phyloP scores from a whole-genome alignment of 2,113 vertebrate species.

The Nothocercus nigrocapillus region DNA sequence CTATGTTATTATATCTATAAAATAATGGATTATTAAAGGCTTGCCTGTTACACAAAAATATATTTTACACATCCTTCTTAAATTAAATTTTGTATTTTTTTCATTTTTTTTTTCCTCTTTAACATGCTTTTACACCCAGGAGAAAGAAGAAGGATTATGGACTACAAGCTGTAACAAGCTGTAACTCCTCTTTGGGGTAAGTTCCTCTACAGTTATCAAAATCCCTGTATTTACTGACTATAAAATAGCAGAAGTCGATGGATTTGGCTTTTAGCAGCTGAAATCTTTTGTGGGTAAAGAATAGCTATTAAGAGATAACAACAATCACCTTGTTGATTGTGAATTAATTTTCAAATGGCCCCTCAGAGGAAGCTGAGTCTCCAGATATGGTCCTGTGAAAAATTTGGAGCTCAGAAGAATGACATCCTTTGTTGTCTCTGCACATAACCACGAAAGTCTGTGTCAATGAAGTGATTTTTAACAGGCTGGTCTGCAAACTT shows the following conservation, averaged over 20 bases:
- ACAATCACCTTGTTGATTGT: neutral
- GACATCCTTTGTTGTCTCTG: neutral
- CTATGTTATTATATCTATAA: neutral
- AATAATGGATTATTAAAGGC: conserved; percentile 17
- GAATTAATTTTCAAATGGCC: conserved; percentile 33
- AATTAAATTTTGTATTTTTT: neutral
- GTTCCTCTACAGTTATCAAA: conserved; percentile 33
- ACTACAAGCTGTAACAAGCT: conserved; percentile 47
- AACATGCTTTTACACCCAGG: conserved; percentile 43
- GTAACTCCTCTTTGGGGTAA: conserved; percentile 43
- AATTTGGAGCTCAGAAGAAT: neutral
- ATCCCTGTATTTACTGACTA: conserved; percentile 55
- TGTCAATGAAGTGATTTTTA: neutral
- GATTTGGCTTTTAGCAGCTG: conserved; percentile 42
- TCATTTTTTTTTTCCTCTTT: neutral
- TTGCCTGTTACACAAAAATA: neutral
- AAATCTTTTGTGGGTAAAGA: conserved; percentile 22
- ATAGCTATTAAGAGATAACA: conserved; percentile 33
- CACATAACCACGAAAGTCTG: neutral
- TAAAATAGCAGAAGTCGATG: conserved; percentile 34
- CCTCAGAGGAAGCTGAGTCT: neutral
- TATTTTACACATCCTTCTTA: neutral
- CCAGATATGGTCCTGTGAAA: neutral
- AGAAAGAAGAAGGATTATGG: conserved; percentile 43
- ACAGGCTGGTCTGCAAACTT: neutral